phyloP scores from a whole-genome alignment of 2,113 vertebrate species.

The Ginglymostoma cirratum region DNA sequence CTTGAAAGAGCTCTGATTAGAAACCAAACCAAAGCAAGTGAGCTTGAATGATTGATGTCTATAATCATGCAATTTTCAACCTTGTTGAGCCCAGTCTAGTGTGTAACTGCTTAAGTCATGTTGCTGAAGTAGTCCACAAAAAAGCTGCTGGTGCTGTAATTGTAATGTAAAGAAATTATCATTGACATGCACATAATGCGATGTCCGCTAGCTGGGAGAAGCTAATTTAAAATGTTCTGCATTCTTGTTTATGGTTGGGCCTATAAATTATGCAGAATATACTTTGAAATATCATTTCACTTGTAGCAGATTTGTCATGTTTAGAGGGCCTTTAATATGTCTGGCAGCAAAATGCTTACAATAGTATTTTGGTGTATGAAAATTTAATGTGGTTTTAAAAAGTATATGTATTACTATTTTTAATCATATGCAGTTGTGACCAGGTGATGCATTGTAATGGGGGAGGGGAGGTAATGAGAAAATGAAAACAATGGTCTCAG shows the following conservation, averaged over 20 bases:
- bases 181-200: constrained; percentile 24
- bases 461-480: neutral
- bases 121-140: neutral
- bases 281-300: neutral
- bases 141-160: neutral
- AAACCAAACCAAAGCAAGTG: neutral
- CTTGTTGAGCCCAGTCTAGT: neutral
- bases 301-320: neutral
- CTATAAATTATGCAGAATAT: constrained; percentile 23
- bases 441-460: neutral
- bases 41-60: neutral
- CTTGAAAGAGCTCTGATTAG: constrained; percentile 8
- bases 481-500: neutral
- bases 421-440: neutral
- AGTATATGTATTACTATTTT: neutral
- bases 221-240: constrained; percentile 13
- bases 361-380: neutral
- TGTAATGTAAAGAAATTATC: constrained; percentile 14
- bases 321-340: neutral
- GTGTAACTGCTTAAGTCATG: neutral
- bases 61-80: constrained; percentile 16
- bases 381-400: neutral
- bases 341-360: neutral
- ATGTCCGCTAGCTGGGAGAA: neutral
- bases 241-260: neutral